Evolutionary conservation across 2,888 invertebrate genomes (phyloP), one percentile per base, ranked within the genome.

Genomic region (Selenia dentaria): DNA sequence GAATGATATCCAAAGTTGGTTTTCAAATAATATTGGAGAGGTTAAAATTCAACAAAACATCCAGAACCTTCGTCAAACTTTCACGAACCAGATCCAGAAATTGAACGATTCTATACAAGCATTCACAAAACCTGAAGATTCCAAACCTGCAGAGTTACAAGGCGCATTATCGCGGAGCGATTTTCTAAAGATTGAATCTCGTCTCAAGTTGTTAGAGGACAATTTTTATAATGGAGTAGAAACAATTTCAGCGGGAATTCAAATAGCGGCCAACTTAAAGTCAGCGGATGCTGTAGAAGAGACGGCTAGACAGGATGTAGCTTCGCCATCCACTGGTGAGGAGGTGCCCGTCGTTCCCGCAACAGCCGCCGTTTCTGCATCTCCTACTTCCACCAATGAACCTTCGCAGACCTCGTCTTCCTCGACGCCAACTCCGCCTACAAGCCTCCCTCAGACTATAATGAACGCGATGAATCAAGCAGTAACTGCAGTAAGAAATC

Each of bases 161-260:
- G 50, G 42, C 6, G 54, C 62, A 2, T 59, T 65, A 32, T 47
- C 64, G 3, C 44, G 55, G 11, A 48, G 60, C 2, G 59, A 69
- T 6, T 62, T 79, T 13, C 57, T 63, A 47, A 60, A 57, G 13
- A 61, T 77, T 8, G 71, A 77, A 37, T 46, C 62, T 1, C 55
- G 67, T 6, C 62, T 80, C 1, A 66, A 67, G 35, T 48, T 47
- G n/a, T 65, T 88, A 9, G 70, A 79, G 53, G 66, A 67, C 13
- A 79, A 81, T 31, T 83, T 88, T 45, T 67, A 78, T 24, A 60
- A 51, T 2, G 81, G 78, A 14, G 67, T 87, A 2, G 62, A 77
- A 24, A 70, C 73, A 33, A 62, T 88, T 16, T 54, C 72, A 2
- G 75, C 78, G 20, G 82, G 84, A 6, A 71, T 85, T 0, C 63